phyloP scores from a whole-genome alignment of 2,113 vertebrate species.

The Kobus ellipsiprymnus region DNA sequence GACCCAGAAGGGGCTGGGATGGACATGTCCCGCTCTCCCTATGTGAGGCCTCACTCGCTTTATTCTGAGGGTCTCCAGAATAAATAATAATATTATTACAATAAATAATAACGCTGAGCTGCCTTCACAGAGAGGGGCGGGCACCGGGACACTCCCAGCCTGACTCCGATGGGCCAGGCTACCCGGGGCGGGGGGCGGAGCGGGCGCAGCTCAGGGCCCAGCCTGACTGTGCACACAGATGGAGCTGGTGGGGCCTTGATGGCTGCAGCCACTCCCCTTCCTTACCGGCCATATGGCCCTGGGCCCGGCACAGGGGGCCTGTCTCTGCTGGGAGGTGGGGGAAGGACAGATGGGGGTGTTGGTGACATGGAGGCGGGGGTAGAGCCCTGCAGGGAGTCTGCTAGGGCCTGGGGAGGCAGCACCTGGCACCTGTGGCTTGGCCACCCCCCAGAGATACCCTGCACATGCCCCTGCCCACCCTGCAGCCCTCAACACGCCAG shows the following conservation, averaged over 20 bases:
- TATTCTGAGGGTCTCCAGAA: background rate
- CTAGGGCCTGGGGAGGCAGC: background rate
- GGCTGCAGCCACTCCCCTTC: background rate
- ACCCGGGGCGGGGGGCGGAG: fast-evolving
- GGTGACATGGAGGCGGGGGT: fast-evolving
- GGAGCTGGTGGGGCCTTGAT: background rate
- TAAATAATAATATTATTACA: too few species aligned
- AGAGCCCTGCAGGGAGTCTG: background rate
- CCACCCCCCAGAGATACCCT: too few species aligned
- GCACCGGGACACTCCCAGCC: background rate
- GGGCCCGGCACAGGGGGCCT: fast-evolving
- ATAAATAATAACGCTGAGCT: background rate
- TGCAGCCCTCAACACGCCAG: background rate
- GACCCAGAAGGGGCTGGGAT: background rate
- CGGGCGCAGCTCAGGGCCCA: background rate
- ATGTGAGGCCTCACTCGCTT: background rate
- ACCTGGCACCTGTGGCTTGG: background rate
- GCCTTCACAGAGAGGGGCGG: background rate
- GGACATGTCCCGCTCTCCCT: background rate
- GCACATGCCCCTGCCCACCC: background rate
- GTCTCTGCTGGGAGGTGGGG: background rate
- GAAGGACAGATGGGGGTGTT: background rate
- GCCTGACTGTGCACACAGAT: background rate
- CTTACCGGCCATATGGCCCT: background rate
- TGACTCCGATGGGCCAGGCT: background rate